A percentile compares a stretch with the other conserved stretches of the same genome.
phyloP scores from a whole-genome alignment of 2,888 invertebrate species.

The Acleris literana region DNA sequence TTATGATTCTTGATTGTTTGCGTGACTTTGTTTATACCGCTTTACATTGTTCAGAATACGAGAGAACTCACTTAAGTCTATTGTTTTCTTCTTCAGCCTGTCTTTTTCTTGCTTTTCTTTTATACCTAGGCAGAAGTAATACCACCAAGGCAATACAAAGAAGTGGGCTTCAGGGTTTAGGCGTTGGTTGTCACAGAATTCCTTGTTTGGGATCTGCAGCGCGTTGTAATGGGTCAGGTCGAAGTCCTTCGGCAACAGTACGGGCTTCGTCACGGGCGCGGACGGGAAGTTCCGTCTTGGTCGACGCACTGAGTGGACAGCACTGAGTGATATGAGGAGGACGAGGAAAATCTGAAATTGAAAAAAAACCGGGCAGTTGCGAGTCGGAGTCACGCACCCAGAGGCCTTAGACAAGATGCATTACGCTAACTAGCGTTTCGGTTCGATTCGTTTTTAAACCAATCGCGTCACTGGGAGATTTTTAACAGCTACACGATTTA shows the following conservation, averaged over 20 bases:
- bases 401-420: no score
- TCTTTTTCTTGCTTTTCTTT: constrained; percentile 41
- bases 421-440: no score
- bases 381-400: no score
- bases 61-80: constrained; percentile 6
- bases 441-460: no score
- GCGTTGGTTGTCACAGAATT: constrained; percentile 52
- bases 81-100: constrained; percentile 2
- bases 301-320: not conserved
- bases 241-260: constrained; percentile 4
- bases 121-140: constrained; percentile 51
- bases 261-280: not conserved
- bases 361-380: no score
- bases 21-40: no score
- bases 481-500: no score
- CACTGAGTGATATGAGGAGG: not conserved
- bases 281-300: not conserved
- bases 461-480: no score
- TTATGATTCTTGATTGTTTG: no score
- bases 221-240: constrained; percentile 23
- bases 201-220: constrained; percentile 50
- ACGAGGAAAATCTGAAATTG: not conserved
- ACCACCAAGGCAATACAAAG: constrained; percentile 63
- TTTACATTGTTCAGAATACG: no score
- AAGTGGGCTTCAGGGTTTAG: constrained; percentile 43